A percentile compares a stretch with the other conserved stretches of the same genome.
phyloP scores from a whole-genome alignment of 92 coral and sea anemone species.

The Diadumene lineata region DNA sequence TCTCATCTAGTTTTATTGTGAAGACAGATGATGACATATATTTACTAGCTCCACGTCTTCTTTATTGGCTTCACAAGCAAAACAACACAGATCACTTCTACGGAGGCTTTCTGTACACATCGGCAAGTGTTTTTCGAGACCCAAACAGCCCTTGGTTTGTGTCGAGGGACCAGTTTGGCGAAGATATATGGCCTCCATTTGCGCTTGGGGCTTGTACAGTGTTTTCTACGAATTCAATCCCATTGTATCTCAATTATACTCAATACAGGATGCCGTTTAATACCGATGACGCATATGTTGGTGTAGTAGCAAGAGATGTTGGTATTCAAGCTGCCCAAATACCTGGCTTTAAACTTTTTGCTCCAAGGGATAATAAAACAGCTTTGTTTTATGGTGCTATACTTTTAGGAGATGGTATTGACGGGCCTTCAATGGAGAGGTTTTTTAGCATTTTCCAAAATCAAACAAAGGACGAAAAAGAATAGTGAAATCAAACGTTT shows the following conservation, averaged over 20 bases:
- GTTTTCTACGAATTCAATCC: constrained; percentile 26
- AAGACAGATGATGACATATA: constrained; percentile 60
- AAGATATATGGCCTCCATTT: constrained; percentile 42
- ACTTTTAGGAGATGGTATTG: not conserved
- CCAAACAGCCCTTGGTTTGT: constrained; percentile 33
- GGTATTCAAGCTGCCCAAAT: constrained; percentile 26
- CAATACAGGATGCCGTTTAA: constrained; percentile 25
- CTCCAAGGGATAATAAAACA: not conserved
- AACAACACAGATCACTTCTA: constrained; percentile 27
- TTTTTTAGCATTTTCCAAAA: not conserved
- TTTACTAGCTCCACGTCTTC: constrained; percentile 30
- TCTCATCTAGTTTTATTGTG: constrained; percentile 23
- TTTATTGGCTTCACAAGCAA: constrained; percentile 34
- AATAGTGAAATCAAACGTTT: not conserved
- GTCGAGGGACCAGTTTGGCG: constrained; percentile 14
- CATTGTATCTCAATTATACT: constrained; percentile 26
- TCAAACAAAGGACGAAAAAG: not conserved
- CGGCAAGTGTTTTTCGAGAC: constrained; percentile 25
- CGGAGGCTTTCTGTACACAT: constrained; percentile 36
- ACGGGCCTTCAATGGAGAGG: not conserved
- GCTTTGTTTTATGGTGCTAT: not conserved
- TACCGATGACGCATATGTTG: constrained; percentile 50
- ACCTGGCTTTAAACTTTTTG: constrained; percentile 19
- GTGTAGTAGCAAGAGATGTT: constrained; percentile 40
- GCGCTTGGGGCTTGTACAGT: constrained; percentile 44